phyloP scores from a whole-genome alignment of 2,113 vertebrate species.

The Gila orcuttii region DNA sequence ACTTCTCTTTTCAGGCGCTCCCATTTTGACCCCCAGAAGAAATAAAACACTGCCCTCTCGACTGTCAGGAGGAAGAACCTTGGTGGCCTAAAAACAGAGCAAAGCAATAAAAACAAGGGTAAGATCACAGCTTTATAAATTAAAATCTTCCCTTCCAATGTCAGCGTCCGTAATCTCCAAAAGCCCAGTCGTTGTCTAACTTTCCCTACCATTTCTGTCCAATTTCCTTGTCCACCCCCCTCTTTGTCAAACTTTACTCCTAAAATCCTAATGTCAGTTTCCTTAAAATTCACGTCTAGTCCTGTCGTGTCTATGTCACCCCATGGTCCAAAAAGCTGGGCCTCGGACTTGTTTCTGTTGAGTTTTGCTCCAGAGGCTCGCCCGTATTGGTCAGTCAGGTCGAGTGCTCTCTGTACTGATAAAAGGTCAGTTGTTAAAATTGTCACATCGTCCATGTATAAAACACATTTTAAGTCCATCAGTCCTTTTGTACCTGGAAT shows the following conservation, averaged over 20 bases:
- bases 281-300: neutral
- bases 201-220: neutral
- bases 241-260: too few species aligned
- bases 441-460: neutral
- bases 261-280: too few species aligned
- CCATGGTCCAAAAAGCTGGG: neutral
- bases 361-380: neutral
- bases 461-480: neutral
- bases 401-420: neutral
- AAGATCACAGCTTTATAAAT: constrained; percentile 13
- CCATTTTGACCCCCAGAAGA: constrained; percentile 32
- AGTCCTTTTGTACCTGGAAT: constrained; percentile 2
- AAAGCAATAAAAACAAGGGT: neutral
- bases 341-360: constrained; percentile 38
- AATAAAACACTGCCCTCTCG: neutral
- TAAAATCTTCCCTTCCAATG: too few species aligned
- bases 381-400: neutral
- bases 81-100: constrained; percentile 44
- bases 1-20: neutral
- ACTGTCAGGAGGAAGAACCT: neutral
- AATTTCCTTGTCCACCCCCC: fast-evolving
- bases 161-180: too few species aligned
- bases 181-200: too few species aligned
- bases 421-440: neutral
- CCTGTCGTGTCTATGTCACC: too few species aligned